Evolutionary conservation across 1,140 invertebrate genomes (phyloP).

Genomic region (Hyles vespertilio): DNA sequence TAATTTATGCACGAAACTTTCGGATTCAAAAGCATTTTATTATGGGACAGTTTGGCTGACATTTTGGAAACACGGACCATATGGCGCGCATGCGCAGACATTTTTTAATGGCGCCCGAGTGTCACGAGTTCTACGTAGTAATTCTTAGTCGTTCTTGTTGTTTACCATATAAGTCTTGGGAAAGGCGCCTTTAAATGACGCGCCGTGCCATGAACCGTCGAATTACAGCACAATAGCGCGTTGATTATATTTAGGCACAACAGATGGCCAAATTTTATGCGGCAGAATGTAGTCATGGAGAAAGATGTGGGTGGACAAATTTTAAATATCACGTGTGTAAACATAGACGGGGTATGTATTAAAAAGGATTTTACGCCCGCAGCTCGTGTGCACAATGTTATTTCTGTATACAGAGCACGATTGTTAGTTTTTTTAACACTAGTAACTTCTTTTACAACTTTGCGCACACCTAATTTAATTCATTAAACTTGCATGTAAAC

Average conservation of each 20-base stretch:
- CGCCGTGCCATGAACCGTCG: constrained; percentile 26
- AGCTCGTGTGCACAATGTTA: too few species aligned
- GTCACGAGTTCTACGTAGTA: constrained; percentile 19
- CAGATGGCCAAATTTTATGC: constrained; percentile 17
- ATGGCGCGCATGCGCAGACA: constrained; percentile 32
- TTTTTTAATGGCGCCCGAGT: constrained; percentile 31
- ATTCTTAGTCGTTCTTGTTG: constrained; percentile 26
- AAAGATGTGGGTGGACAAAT: constrained; percentile 2
- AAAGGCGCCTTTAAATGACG: constrained; percentile 42
- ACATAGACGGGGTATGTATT: too few species aligned
- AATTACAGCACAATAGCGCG: constrained; percentile 27
- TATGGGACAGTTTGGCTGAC: constrained; percentile 16
- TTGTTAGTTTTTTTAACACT: too few species aligned
- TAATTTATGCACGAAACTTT: too few species aligned
- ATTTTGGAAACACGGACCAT: constrained; percentile 36
- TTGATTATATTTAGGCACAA: constrained; percentile 34
- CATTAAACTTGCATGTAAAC: too few species aligned
- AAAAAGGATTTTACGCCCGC: too few species aligned
- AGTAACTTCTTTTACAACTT: constrained; percentile 1
- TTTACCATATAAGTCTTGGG: constrained; percentile 38
- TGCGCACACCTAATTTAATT: neutral
- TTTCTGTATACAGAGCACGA: too few species aligned
- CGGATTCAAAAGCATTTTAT: too few species aligned
- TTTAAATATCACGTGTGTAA: too few species aligned
- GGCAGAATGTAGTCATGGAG: neutral